These are phyloP conservation scores for Bombus waltoni DNA, from an alignment of 1,140 invertebrate genomes.

Conservation along the genomic window DNA sequence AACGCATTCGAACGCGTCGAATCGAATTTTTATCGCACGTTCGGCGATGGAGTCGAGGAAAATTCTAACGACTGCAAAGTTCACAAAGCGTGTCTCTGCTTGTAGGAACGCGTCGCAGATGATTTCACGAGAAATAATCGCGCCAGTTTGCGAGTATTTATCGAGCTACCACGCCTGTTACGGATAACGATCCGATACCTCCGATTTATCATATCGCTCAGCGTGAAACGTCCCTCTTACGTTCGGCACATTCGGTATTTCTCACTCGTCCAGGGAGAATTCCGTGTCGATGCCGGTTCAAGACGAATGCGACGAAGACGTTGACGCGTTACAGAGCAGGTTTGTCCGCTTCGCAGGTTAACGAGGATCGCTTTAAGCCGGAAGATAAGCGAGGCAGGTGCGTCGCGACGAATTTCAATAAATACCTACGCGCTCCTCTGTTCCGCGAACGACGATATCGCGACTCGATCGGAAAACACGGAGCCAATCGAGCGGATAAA, in stretches of 20 bases:
- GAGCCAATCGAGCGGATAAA: conserved; percentile 36
- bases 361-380: conserved; percentile 24
- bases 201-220: background rate
- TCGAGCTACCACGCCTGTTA: background rate
- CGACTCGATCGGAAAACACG: conserved; percentile 46
- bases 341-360: conserved; percentile 32
- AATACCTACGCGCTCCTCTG: background rate
- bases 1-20: background rate
- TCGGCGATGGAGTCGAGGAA: background rate
- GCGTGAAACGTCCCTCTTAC: too few relatives aligned
- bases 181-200: background rate
- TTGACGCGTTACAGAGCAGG: conserved; percentile 42
- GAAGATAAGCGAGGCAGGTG: conserved; percentile 48
- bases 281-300: too few relatives aligned
- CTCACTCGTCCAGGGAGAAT: background rate
- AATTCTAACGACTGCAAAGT: background rate
- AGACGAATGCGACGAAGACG: background rate
- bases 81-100: background rate
- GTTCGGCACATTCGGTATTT: background rate
- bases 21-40: background rate
- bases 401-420: conserved; percentile 46
- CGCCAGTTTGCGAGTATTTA: background rate
- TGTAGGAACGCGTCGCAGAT: background rate
- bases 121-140: background rate
- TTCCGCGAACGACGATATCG: background rate